Conservation (phyloP, 2,797 vertebrate species). For the Buphagus erythrorhynchus region DNA sequence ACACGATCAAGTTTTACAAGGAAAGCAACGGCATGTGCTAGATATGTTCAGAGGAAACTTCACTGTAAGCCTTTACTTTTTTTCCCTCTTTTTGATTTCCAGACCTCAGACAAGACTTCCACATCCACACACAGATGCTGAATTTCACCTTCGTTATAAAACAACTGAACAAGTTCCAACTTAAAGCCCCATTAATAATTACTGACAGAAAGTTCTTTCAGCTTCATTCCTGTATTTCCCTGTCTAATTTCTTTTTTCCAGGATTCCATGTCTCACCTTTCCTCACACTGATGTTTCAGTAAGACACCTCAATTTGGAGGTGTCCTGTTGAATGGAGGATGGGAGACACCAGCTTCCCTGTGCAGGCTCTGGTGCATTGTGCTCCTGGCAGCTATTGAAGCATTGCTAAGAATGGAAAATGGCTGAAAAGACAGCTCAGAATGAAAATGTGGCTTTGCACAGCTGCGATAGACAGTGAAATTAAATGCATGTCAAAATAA, state of each 20-base stretch:
- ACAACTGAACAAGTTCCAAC: background rate
- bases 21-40: background rate
- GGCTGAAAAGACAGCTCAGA: background rate
- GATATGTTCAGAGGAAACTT: background rate
- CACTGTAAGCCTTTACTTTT: background rate
- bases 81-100: background rate
- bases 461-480: background rate
- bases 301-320: background rate
- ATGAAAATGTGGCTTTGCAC: background rate
- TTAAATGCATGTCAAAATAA: background rate
- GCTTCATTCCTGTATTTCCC: background rate
- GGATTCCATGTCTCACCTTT: background rate
- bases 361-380: background rate
- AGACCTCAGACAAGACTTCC: background rate
- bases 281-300: background rate
- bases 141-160: background rate
- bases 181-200: background rate
- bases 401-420: background rate
- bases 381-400: background rate
- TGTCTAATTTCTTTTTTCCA: background rate
- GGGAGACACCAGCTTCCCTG: background rate
- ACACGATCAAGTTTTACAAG: background rate
- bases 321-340: background rate
- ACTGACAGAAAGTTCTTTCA: background rate
- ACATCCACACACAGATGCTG: background rate